Percentiles rank a stretch among this genome's conserved stretches.
These are phyloP conservation scores for Volucella inanis DNA, from an alignment of 2,888 invertebrate species.

Conservation along the genomic window DNA sequence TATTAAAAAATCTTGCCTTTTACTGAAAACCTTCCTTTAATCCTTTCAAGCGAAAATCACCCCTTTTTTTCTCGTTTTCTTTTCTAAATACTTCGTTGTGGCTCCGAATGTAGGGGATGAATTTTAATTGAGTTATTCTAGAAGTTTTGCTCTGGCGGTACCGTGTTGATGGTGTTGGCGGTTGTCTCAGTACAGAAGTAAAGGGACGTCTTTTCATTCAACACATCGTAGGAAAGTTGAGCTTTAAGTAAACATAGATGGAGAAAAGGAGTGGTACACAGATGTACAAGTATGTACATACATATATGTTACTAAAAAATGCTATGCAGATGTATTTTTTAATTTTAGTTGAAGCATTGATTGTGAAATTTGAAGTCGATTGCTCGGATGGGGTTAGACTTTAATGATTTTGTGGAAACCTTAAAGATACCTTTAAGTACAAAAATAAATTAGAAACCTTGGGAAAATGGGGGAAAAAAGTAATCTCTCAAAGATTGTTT, in stretches of 20 bases:
- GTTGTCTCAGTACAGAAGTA: not conserved
- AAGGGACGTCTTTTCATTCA: constrained; percentile 24
- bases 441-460: too few relatives aligned
- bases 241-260: not conserved
- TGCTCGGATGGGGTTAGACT: too few relatives aligned
- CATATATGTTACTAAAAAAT: too few relatives aligned
- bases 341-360: too few relatives aligned
- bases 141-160: constrained; percentile 40
- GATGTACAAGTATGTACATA: too few relatives aligned
- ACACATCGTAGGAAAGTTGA: constrained; percentile 24
- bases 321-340: too few relatives aligned
- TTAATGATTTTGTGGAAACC: too few relatives aligned
- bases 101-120: constrained; percentile 37
- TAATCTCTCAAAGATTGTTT: too few relatives aligned
- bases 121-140: constrained; percentile 71
- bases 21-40: constrained; percentile 35
- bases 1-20: constrained; percentile 19
- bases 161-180: not conserved
- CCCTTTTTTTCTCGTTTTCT: constrained; percentile 16
- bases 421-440: too few relatives aligned
- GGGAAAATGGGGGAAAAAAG: too few relatives aligned
- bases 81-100: not conserved
- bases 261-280: not conserved
- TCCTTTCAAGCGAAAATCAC: constrained; percentile 48
- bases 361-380: too few relatives aligned